Conservation (phyloP, 2,113 vertebrate genomes). For the Australoheros scitulus region DNA sequence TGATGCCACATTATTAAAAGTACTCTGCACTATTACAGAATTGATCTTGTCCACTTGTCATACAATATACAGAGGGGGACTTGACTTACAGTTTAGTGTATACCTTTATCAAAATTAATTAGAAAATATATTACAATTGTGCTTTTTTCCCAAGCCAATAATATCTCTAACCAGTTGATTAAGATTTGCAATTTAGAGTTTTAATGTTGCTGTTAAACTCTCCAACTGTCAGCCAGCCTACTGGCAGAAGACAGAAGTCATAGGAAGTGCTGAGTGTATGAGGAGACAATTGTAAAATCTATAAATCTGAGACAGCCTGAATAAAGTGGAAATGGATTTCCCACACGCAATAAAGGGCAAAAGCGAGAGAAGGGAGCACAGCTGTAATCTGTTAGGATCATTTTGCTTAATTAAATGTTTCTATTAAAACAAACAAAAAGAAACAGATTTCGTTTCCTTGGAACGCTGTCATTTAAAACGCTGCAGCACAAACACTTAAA, state of each 20-base stretch:
- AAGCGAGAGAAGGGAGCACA: constrained; percentile 27
- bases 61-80: background rate
- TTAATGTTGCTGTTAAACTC: constrained; percentile 15
- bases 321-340: constrained; percentile 71
- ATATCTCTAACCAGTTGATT: constrained; percentile 19
- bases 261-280: constrained; percentile 58
- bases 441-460: constrained; percentile 57
- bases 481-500: constrained; percentile 41
- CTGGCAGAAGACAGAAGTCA: constrained; percentile 47
- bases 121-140: background rate
- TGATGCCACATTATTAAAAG: background rate
- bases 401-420: constrained; percentile 74
- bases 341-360: constrained; percentile 61
- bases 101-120: background rate
- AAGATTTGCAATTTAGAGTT: constrained; percentile 28
- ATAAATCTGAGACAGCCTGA: constrained; percentile 59
- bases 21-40: background rate
- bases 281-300: constrained; percentile 69
- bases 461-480: constrained; percentile 55
- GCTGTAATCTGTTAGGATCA: constrained; percentile 68
- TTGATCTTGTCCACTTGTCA: background rate
- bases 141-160: background rate
- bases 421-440: constrained; percentile 59
- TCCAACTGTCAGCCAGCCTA: constrained; percentile 25
- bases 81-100: background rate